These are phyloP conservation scores for Calliphora vicina DNA, from an alignment of 1,140 invertebrate species.

Conservation along the genomic window DNA sequence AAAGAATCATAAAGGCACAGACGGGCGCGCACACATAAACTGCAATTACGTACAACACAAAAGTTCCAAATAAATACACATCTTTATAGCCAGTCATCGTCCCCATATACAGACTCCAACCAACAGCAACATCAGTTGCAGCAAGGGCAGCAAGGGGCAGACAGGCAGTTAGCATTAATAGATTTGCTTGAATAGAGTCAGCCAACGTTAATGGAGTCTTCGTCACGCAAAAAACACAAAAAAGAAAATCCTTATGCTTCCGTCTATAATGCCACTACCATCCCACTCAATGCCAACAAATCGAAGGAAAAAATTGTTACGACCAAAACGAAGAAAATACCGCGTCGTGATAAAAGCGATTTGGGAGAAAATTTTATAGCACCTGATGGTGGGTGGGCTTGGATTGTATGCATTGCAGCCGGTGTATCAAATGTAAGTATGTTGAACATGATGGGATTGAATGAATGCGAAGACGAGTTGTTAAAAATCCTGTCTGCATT, in stretches of 20 bases:
- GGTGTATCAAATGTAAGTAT: conserved; percentile 60
- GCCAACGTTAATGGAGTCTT: neutral
- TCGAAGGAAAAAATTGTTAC: neutral
- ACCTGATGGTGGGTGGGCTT: conserved; percentile 61
- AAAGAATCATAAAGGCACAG: neutral
- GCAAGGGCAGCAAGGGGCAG: neutral
- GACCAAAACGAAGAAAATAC: conserved; percentile 33
- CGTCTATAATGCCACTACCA: conserved; percentile 52
- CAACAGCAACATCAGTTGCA: neutral
- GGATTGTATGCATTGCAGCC: conserved; percentile 60
- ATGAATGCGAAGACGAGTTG: neutral
- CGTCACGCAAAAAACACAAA: neutral
- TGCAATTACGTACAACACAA: neutral
- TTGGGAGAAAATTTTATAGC: conserved; percentile 58
- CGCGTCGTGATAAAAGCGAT: conserved; percentile 53
- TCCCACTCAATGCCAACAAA: conserved; percentile 39
- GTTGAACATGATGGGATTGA: conserved; percentile 11
- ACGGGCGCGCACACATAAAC: neutral
- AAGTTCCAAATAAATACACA: neutral
- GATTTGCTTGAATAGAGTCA: neutral
- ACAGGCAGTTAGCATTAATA: neutral
- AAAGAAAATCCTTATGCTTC: conserved; percentile 24
- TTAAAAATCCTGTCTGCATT: neutral
- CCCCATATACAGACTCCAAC: neutral
- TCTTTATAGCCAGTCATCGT: neutral